phyloP scores from a whole-genome alignment of 2,797 vertebrate species.

The Myotis planiceps region DNA sequence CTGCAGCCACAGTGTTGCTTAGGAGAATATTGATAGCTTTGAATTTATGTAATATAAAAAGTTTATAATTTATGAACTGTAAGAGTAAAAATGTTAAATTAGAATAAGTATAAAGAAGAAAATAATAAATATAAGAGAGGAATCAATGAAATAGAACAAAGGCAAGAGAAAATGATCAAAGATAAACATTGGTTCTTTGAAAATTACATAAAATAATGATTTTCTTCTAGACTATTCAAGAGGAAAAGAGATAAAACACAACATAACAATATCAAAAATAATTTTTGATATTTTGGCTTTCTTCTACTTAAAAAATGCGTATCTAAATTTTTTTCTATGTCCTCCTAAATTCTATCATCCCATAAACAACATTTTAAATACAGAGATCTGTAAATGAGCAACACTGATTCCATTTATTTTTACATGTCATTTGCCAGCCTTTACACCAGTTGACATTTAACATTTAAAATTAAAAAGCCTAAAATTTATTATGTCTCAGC shows the following conservation, averaged over 20 bases:
- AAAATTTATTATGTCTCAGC: not conserved
- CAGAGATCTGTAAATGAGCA: not conserved
- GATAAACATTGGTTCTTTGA: not conserved
- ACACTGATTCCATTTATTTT: conserved; percentile 7
- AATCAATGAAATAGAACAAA: not conserved
- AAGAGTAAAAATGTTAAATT: not conserved
- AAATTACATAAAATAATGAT: not conserved
- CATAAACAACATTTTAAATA: not conserved
- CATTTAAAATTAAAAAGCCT: conserved; percentile 9
- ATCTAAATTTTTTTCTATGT: not conserved
- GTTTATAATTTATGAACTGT: not conserved
- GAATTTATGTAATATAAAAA: not conserved
- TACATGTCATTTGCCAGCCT: not conserved
- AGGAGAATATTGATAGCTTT: not conserved
- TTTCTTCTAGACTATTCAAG: not conserved
- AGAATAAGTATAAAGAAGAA: not conserved
- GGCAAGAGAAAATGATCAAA: not conserved
- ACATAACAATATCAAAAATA: not conserved
- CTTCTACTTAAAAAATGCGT: not conserved
- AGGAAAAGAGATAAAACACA: not conserved
- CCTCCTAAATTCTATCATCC: conserved; percentile 1
- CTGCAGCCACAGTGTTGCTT: not conserved
- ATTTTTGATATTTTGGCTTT: conserved; percentile 2
- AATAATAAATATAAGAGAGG: not conserved
- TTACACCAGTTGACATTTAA: conserved; percentile 38